Evolutionary conservation across 2,797 vertebrate genomes (phyloP), one percentile per base, ranked within the genome.

Genomic region (Muscicapa striata): DNA sequence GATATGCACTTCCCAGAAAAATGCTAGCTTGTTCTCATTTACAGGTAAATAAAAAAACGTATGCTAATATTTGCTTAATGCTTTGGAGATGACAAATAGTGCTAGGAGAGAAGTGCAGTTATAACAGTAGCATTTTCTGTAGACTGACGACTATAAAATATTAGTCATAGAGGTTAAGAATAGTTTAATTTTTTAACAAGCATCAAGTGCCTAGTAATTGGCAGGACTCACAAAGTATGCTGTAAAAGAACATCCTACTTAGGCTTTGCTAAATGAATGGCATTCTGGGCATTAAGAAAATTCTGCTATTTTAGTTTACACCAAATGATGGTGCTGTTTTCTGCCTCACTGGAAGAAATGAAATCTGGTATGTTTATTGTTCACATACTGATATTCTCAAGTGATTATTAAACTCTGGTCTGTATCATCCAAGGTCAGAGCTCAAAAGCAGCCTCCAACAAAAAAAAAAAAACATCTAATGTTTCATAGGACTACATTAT

Each of bases 361-460:
- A 94, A 90, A 83, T 83, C 79, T 55, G 81, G 43, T 73, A 89
- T 62, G 68, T 81, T 94, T 91, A 70, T 75, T 70, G 67, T 58
- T 77, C 43, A 15, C 68, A 93, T 46, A 94, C 38, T 81, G 82
- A 93, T 94, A 86, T 67, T 94, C 92, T 94, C 62, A 51, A 88
- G 90, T 88, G 89, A 80, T 91, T 95, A 80, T 57, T 95, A 87
- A 91, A 83, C 75, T 92, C 67, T 23, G 91, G 69, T 86, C 79
- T 89, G 55, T 64, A 87, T 43, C 91, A 89, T 82, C 34, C 57
- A 91, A 63, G 80, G 94, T 94, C 90, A 95, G 78, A 94, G 90
- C 46, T 78, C 76, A 84, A 90, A 83, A 67, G 75, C 63, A 84
- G 43, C 34, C 46, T 61, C 26, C 36, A 72, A 77, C 69, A 67